Conservation (phyloP, 2,113 vertebrate genomes). For the Ophthalmotilapia sp. region DNA sequence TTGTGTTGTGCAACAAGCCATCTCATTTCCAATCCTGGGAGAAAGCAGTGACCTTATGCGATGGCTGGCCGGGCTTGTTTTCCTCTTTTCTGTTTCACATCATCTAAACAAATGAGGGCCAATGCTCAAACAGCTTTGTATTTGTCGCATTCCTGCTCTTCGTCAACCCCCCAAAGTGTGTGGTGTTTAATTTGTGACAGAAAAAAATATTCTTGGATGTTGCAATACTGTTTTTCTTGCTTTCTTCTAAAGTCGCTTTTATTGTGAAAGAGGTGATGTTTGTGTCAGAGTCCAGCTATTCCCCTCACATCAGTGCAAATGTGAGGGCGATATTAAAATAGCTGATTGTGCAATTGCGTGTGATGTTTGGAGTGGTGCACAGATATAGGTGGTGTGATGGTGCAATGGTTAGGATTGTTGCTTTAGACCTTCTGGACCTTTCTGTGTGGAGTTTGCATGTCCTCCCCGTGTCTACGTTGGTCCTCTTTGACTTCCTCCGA, state of each 20-base stretch:
- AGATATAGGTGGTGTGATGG: neutral
- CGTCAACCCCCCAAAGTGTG: neutral
- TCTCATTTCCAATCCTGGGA: neutral
- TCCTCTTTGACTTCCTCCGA: neutral
- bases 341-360: accelerated
- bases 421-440: neutral
- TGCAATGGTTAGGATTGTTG: neutral
- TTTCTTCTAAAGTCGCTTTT: neutral
- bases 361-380: neutral
- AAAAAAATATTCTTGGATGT: neutral
- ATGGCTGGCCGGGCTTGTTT: neutral
- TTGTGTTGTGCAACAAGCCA: slow-evolving; percentile 1
- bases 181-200: neutral
- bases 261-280: neutral
- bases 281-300: neutral
- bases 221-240: neutral
- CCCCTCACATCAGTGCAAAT: neutral
- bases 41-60: neutral
- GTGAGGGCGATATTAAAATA: neutral
- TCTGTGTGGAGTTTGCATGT: neutral
- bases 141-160: neutral
- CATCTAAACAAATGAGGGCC: neutral
- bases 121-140: neutral
- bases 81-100: neutral
- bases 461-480: neutral